Base-by-base conservation (phyloP, 2,888 invertebrate species). In the Tetanocera ferruginea region DNA sequence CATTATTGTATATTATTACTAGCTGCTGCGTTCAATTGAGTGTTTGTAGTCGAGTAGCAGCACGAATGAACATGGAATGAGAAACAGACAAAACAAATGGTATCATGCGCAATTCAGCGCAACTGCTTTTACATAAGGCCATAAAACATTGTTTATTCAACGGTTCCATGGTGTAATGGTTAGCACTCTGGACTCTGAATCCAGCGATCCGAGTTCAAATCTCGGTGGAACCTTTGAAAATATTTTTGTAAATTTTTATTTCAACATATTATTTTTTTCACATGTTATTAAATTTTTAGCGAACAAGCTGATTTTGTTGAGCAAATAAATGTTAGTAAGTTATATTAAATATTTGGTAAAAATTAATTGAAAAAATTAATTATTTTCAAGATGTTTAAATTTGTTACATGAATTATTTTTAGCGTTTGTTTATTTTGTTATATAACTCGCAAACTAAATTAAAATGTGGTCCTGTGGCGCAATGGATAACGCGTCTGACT, bases 401-500 rank as follows among this genome's bases (percentile, higher is more conserved):
- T 5, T 23, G 3, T 51, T 51, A 14, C 23, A 25, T 60, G 9
- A 25, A 60, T 25, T 60, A 60, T 60, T 57, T 23, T n/a, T 3
- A 60, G 25, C 25, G 19, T 6, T n/a, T 5, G 6, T 25, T 8
- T 60, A 60, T 60, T 60, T 60, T 60, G 2, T 25, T 57, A 57
- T 19, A n/a, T 19, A 23, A 3, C 2, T 57, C 4, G 5, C 23
- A 23, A 4, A 9, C 0, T 2, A 1, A 1, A 69, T 2, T 14
- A 0, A n/a, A 9, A 67, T 23, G 17, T 76, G 90, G 89, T 89
- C 89, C 89, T 90, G 90, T 90, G 89, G 89, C 89, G 90, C 90
- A 90, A 90, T 90, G 90, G 90, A 89, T 89, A 89, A 89, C 90
- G 90, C 90, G 89, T 89, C 90, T 89, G 90, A 89, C 90, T 89